Conservation (phyloP, 2,113 vertebrate genomes). For the Gopherus evgoodei region DNA sequence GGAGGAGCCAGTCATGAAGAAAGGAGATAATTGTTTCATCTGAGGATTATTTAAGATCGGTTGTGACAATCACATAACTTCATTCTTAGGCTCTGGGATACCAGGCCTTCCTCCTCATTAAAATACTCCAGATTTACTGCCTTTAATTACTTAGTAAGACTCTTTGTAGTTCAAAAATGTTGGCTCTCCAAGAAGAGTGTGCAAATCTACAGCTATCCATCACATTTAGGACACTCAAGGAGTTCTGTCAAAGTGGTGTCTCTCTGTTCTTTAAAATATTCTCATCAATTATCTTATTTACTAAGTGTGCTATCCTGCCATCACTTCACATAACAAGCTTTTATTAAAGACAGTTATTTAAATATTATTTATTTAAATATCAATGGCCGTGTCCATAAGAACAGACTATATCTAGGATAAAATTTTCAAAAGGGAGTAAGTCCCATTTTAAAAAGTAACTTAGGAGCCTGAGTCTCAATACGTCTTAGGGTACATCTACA, state of each 20-base stretch:
- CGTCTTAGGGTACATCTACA: not conserved
- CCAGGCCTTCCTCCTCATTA: not conserved
- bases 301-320: not conserved
- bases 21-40: not conserved
- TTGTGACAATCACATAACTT: not conserved
- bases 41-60: conserved; percentile 33
- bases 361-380: not conserved
- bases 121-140: conserved; percentile 46
- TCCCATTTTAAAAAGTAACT: not conserved
- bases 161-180: conserved; percentile 31
- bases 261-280: not conserved
- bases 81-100: conserved; percentile 38
- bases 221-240: not conserved
- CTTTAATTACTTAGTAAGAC: conserved; percentile 37
- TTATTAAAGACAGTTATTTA: not conserved
- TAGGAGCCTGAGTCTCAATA: not conserved
- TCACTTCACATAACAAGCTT: not conserved
- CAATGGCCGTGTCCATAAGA: not conserved
- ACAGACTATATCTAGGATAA: not conserved
- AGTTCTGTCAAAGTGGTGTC: not conserved
- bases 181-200: not conserved
- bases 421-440: not conserved
- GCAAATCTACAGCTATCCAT: not conserved
- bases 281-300: not conserved
- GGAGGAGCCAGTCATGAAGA: conserved; percentile 21